Evolutionary conservation across 2,113 vertebrate species (phyloP), one percentile per base, ranked within the genome.

Genomic region (Oostethus manadensis): DNA sequence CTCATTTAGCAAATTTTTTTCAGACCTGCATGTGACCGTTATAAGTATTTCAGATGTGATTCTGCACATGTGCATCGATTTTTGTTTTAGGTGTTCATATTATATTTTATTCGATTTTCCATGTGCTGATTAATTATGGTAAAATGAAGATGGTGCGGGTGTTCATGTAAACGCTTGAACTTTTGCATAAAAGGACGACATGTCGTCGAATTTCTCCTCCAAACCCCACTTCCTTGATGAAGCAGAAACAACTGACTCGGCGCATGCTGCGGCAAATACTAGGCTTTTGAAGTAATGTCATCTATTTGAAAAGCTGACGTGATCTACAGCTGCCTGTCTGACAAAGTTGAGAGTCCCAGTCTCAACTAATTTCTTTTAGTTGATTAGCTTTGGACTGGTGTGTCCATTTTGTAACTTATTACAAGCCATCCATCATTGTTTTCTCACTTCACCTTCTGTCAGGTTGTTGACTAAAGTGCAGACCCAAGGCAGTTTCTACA

Each of bases 401-500:
- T 51, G 45, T 14, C n/a, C 13, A 4, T 33, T 46, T 44, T 6
- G 26, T 21, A 56, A 59, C 22, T 21, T 18, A 44, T 43, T n/a
- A 40, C 4, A 23, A 53, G 45, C 10, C 42, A 58, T 23, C 38
- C 40, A 20, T 35, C 60, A 55, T 49, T 59, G n/a, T 38, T 29
- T 16, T 50, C 22, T 17, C 13, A 11, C 18, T 51, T 58, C 51
- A 11, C 18, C 43, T 45, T 51, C 26, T 64, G 22, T 66, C 42
- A 58, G 22, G 44, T 56, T 50, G 26, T 51, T 54, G 26, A 54
- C 20, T 29, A 29, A 51, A 21, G 50, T 26, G 14, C n/a, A 43
- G 4, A 38, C 40, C 56, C 18, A 51, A 18, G n/a, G 44, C 8
- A 23, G 40, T 40, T 58, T 61, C 15, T 42, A 47, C 38, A 45